phyloP scores from a whole-genome alignment of 1,140 invertebrate species.

The Subanguina moxae region DNA sequence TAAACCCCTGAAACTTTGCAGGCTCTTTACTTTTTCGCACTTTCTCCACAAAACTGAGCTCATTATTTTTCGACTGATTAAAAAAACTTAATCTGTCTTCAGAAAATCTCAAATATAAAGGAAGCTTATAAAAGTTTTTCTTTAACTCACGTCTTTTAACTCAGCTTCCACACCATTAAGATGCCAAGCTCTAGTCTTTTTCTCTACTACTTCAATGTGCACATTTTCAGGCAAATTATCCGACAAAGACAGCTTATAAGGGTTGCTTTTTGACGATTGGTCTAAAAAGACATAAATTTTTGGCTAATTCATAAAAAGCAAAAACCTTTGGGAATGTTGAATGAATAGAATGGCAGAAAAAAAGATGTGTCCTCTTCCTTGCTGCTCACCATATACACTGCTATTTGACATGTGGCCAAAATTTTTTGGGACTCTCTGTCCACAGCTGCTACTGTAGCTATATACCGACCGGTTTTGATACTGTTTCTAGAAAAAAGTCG shows the following conservation, averaged over 20 bases:
- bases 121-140: background rate
- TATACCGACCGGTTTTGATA: constrained; percentile 14
- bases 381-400: background rate
- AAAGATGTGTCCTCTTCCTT: constrained; percentile 7
- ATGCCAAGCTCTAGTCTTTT: background rate
- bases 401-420: constrained; percentile 23
- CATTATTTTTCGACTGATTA: no score
- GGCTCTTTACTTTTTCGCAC: no score
- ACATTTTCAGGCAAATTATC: constrained; percentile 3
- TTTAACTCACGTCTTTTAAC: background rate
- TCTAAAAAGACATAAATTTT: no score
- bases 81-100: no score
- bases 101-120: background rate
- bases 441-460: constrained; percentile 15
- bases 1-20: no score
- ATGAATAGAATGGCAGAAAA: constrained; percentile 4
- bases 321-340: constrained; percentile 4
- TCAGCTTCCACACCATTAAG: background rate
- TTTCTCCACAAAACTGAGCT: no score
- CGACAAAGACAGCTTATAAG: no score
- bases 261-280: no score
- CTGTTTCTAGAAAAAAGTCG: constrained; percentile 9
- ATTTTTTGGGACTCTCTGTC: constrained; percentile 26
- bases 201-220: background rate
- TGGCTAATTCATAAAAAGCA: background rate